Base-by-base conservation (phyloP, 1,140 invertebrate species). In the Scylla paramamosain region DNA sequence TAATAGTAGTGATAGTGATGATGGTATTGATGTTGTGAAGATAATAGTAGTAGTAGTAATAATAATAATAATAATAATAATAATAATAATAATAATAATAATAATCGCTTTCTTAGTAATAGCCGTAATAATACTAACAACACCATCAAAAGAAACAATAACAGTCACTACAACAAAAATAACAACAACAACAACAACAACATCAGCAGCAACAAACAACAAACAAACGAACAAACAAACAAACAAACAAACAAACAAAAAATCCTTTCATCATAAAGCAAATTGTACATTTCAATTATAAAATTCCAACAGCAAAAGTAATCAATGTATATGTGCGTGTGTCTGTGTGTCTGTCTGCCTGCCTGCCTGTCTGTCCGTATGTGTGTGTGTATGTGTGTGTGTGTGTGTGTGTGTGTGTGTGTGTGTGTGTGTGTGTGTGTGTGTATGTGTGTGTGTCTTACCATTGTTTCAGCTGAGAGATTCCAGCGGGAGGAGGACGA, bases 61-160 rank as follows among this genome's bases (percentile, higher is more conserved):
- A 77, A n/a, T 77, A 77, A n/a, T 77, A 77, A n/a, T 77, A 77
- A n/a, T n/a, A 77, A 1, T n/a, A 77, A n/a, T 77, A 77, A n/a
- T 77, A 77, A n/a, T 77, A 77, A 77, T 77, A 77, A n/a, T 77
- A 25, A 77, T 77, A 77, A n/a, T 77, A 77, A n/a, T n/a, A 77
- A n/a, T 77, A 77, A 8, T 77, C 1, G 8, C n/a, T 20, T 20
- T 77, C 12, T 7, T 77, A n/a, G 1, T 77, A 77, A 77, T n/a
- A 77, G 1, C 20, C 12, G 8, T 77, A 77, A n/a, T 77, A 77
- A n/a, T 77, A n/a, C 4, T n/a, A 77, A n/a, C 6, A 77, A n/a
- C 8, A 77, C 25, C 8, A 25, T 2, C 6, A 77, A n/a, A 0
- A 77, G 1, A 7, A 77, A 1, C n/a, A 77, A 2, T n/a, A 77